These are phyloP conservation scores for Spisula solida DNA, from an alignment of 2,888 invertebrate genomes.

Conservation along the genomic window DNA sequence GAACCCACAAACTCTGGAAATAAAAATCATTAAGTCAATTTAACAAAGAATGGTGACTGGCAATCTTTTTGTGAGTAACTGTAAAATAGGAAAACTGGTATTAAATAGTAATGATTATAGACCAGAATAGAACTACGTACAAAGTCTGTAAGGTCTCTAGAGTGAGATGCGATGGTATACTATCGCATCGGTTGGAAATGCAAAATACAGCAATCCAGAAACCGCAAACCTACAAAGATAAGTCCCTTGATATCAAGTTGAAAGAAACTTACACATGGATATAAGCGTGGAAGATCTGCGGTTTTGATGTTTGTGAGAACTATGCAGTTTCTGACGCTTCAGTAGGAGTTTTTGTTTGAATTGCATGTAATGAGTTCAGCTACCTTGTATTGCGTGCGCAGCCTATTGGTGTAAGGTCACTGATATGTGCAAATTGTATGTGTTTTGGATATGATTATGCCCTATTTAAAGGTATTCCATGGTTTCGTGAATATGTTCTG, in stretches of 20 bases:
- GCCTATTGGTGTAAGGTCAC: neutral
- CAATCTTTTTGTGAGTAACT: neutral
- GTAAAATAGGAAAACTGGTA: neutral
- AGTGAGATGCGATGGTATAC: neutral
- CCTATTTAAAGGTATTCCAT: too few species aligned
- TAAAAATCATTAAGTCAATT: neutral
- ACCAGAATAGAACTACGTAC: too few species aligned
- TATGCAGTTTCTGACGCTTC: neutral
- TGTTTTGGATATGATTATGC: too few species aligned
- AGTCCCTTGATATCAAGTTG: neutral
- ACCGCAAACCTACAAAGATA: neutral
- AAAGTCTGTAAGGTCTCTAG: neutral
- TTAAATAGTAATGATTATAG: conserved; percentile 3
- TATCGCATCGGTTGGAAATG: neutral
- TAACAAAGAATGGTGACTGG: neutral
- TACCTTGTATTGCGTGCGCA: neutral
- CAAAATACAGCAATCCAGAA: neutral
- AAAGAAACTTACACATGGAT: neutral
- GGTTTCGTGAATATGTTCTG: too few species aligned
- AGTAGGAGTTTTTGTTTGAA: neutral
- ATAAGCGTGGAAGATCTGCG: neutral
- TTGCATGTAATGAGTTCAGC: neutral
- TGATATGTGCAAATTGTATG: too few species aligned
- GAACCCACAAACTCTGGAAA: neutral
- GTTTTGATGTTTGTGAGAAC: neutral